Evolutionary conservation across 2,113 vertebrate genomes (phyloP).

Genomic region (Sitta europaea): DNA sequence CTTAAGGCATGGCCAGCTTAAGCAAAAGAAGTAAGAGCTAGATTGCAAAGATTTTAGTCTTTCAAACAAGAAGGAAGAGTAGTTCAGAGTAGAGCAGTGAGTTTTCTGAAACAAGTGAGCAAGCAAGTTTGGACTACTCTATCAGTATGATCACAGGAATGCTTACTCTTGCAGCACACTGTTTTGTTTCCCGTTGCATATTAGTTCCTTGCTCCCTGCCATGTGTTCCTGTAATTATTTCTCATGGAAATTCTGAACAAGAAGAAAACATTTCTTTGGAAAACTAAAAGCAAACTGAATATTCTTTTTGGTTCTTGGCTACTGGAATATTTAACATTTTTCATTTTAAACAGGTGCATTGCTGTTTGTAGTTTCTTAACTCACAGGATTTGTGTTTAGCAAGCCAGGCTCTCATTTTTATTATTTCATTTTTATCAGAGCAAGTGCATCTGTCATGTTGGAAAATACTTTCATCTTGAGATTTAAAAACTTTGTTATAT

Average conservation of each 20-base stretch:
- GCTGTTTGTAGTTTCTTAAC: background rate
- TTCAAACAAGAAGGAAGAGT: background rate
- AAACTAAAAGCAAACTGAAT: background rate
- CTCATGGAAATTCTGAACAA: background rate
- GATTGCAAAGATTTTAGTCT: background rate
- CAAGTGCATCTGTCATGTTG: background rate
- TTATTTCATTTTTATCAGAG: background rate
- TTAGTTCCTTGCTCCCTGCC: background rate
- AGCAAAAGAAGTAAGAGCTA: background rate
- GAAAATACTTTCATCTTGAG: background rate
- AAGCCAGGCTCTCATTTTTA: background rate
- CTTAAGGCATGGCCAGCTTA: background rate
- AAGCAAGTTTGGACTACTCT: background rate
- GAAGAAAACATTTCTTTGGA: background rate
- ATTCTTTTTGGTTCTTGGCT: background rate
- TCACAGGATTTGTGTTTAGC: background rate
- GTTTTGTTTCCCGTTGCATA: background rate
- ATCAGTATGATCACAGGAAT: background rate
- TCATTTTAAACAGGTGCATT: background rate
- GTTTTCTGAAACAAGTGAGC: background rate
- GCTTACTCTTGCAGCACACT: background rate
- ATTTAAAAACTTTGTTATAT: background rate
- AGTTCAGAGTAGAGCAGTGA: background rate
- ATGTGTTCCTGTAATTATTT: background rate
- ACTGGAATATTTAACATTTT: background rate